These are phyloP conservation scores for Eidolon helvum DNA, from an alignment of 2,113 vertebrate genomes.

Conservation along the genomic window DNA sequence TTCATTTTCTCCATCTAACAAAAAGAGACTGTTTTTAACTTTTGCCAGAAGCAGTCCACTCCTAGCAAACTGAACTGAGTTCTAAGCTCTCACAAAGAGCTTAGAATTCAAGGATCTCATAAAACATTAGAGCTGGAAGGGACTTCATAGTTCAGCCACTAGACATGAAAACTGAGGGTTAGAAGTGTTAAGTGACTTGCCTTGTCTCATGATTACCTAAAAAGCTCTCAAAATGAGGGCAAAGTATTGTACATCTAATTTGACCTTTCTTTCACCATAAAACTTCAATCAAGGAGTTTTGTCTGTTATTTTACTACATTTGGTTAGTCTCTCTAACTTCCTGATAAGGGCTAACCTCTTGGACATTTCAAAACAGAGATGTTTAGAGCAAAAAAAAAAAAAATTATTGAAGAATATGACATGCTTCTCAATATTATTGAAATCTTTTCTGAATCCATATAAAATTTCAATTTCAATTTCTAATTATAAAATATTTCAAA, in stretches of 20 bases:
- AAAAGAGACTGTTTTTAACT: constrained; percentile 12
- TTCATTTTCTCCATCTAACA: constrained; percentile 10
- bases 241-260: neutral
- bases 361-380: neutral
- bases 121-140: neutral
- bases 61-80: neutral
- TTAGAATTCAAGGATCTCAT: neutral
- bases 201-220: neutral
- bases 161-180: neutral
- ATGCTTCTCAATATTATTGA: neutral
- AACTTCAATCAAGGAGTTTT: neutral
- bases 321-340: neutral
- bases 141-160: neutral
- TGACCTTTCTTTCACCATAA: neutral
- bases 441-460: neutral
- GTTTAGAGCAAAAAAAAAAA: neutral
- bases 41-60: neutral
- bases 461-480: neutral
- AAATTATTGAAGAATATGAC: neutral
- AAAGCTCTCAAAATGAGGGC: neutral
- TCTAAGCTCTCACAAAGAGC: neutral
- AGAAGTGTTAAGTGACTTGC: neutral
- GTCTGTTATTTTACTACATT: constrained; percentile 10
- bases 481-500: constrained; percentile 18
- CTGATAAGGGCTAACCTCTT: neutral